Percentiles rank a stretch among this genome's conserved stretches.
These are phyloP conservation scores for Lynx canadensis DNA, from an alignment of 2,113 vertebrate genomes.

Conservation along the genomic window DNA sequence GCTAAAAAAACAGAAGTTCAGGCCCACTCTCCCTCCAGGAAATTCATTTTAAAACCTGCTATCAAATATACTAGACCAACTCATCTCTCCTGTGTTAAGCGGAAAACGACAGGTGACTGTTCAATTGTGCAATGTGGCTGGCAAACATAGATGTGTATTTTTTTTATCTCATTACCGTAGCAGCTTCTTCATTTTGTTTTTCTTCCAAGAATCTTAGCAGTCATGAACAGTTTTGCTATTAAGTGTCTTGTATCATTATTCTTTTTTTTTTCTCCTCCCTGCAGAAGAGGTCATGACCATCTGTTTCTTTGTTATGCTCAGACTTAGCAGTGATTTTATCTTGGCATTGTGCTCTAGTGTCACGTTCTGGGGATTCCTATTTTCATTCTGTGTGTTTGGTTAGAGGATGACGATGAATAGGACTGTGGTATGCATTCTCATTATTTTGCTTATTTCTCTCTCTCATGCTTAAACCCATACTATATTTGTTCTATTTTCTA, in stretches of 20 bases:
- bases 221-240: conserved; percentile 83
- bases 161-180: conserved; percentile 86
- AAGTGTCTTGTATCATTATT: conserved; percentile 82
- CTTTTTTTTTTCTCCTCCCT: conserved; percentile 70
- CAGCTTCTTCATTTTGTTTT: conserved; percentile 85
- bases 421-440: conserved; percentile 86
- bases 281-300: conserved; percentile 85
- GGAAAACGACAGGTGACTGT: conserved; percentile 99
- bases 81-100: conserved; percentile 97
- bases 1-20: conserved; percentile 97
- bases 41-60: conserved; percentile 94
- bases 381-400: conserved; percentile 86
- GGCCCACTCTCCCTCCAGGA: conserved; percentile 96
- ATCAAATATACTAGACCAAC: conserved; percentile 95
- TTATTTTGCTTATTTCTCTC: conserved; percentile 86
- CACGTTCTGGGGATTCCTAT: conserved; percentile 83
- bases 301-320: conserved; percentile 86
- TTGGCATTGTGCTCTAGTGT: conserved; percentile 87
- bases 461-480: conserved; percentile 84
- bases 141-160: conserved; percentile 88
- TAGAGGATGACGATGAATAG: conserved; percentile 86
- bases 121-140: conserved; percentile 91
- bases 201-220: conserved; percentile 77
- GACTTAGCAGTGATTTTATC: conserved; percentile 86
- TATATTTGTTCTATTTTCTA: conserved; percentile 79